Evolutionary conservation across 2,113 vertebrate genomes (phyloP).

Genomic region (Crotalus viridis): DNA sequence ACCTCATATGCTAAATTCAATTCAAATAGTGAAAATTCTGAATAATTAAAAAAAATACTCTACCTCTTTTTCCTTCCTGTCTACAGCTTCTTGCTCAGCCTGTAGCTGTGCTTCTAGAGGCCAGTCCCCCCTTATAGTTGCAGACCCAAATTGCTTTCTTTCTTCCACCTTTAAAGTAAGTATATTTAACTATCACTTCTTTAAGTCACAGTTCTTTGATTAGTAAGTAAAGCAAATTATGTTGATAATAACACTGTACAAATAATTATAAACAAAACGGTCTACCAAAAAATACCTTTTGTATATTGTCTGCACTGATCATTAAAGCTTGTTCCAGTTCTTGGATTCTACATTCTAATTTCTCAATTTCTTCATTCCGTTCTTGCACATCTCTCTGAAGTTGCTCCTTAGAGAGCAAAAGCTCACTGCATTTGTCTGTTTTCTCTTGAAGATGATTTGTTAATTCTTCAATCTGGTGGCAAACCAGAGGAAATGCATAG

Average conservation of each 20-base stretch:
- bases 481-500: constrained; percentile 2
- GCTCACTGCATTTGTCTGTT: constrained; percentile 93
- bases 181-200: constrained; percentile 24
- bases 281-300: constrained; percentile 75
- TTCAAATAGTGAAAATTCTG: neutral
- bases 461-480: constrained; percentile 85
- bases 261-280: neutral
- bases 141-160: constrained; percentile 76
- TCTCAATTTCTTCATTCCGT: constrained; percentile 92
- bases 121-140: constrained; percentile 72
- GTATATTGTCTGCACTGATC: constrained; percentile 77
- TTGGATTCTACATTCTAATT: constrained; percentile 84
- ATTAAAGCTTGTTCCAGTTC: constrained; percentile 92
- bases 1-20: constrained; percentile 5
- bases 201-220: constrained; percentile 1
- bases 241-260: neutral
- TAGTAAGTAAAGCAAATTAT: constrained; percentile 9
- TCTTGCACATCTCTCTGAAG: constrained; percentile 88
- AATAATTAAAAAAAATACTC: constrained; percentile 32
- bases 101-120: constrained; percentile 89
- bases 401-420: constrained; percentile 88
- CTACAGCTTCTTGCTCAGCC: constrained; percentile 92
- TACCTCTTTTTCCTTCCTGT: constrained; percentile 98
- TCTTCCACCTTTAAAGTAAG: constrained; percentile 78
- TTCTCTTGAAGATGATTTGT: constrained; percentile 90